Evolutionary conservation across 2,113 vertebrate genomes (phyloP).

Genomic region (Aspidoscelis tigris): DNA sequence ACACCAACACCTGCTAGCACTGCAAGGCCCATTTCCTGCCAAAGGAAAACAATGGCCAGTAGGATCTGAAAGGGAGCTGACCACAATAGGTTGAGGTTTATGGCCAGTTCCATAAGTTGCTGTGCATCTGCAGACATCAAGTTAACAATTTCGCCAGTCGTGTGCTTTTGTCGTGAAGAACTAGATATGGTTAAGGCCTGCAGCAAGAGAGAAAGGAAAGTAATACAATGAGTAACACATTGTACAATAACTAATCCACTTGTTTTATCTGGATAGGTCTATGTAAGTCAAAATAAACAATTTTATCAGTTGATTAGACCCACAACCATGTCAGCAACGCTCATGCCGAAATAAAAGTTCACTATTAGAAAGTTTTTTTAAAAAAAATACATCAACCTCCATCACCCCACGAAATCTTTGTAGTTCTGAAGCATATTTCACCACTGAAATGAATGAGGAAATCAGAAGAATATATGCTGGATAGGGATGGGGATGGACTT

Average conservation of each 20-base stretch:
- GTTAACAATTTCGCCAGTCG: slow-evolving; percentile 66
- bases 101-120: slow-evolving; percentile 67
- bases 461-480: too few relatives aligned
- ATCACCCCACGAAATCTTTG: not conserved
- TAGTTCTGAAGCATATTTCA: not conserved
- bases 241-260: not conserved
- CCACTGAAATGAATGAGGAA: not conserved
- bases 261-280: not conserved
- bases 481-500: too few relatives aligned
- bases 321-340: too few relatives aligned
- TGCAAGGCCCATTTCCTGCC: slow-evolving; percentile 69
- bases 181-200: slow-evolving; percentile 67
- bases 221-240: not conserved
- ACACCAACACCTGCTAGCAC: slow-evolving; percentile 65
- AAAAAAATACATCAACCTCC: not conserved
- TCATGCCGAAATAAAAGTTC: too few relatives aligned
- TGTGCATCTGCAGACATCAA: slow-evolving; percentile 69
- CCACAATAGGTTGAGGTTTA: slow-evolving; percentile 69
- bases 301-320: too few relatives aligned
- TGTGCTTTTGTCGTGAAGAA: slow-evolving; percentile 56
- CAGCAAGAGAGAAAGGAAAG: slow-evolving; percentile 20
- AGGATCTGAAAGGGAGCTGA: slow-evolving; percentile 72
- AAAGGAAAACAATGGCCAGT: slow-evolving; percentile 67
- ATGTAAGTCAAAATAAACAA: not conserved
- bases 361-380: not conserved